Evolutionary conservation across 2,888 invertebrate species (phyloP).

Genomic region (Tipula helvola): DNA sequence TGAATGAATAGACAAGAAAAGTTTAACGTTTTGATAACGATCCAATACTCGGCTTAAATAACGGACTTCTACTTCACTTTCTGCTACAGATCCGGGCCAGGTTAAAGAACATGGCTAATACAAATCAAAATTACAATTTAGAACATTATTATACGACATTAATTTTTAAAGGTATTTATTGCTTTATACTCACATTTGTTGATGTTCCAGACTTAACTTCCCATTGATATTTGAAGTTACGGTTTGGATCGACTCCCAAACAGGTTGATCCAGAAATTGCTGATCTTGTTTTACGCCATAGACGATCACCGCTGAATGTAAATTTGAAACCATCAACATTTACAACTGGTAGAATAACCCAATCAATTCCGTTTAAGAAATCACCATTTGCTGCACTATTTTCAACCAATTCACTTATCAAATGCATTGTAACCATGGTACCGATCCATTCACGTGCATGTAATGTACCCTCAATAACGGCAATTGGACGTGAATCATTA

Average conservation of each 20-base stretch:
- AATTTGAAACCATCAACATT: constrained; percentile 36
- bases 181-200: not conserved
- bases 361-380: not conserved
- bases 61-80: constrained; percentile 32
- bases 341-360: constrained; percentile 27
- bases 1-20: constrained; percentile 34
- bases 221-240: constrained; percentile 65
- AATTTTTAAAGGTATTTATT: no score
- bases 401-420: not conserved
- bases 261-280: constrained; percentile 38
- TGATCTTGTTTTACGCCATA: constrained; percentile 59
- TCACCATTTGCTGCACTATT: not conserved
- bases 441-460: not conserved
- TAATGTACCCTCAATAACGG: not conserved
- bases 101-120: not conserved
- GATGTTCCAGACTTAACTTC: constrained; percentile 21
- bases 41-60: constrained; percentile 29
- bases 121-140: not conserved
- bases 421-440: not conserved
- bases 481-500: not conserved
- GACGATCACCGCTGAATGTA: constrained; percentile 28
- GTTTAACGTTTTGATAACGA: constrained; percentile 28
- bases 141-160: no score
- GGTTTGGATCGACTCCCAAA: constrained; percentile 59
- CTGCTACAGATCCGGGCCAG: constrained; percentile 20